A percentile compares a stretch with the other conserved stretches of the same genome.
phyloP scores from a whole-genome alignment of 2,797 vertebrate species.

The Lerista edwardsae region DNA sequence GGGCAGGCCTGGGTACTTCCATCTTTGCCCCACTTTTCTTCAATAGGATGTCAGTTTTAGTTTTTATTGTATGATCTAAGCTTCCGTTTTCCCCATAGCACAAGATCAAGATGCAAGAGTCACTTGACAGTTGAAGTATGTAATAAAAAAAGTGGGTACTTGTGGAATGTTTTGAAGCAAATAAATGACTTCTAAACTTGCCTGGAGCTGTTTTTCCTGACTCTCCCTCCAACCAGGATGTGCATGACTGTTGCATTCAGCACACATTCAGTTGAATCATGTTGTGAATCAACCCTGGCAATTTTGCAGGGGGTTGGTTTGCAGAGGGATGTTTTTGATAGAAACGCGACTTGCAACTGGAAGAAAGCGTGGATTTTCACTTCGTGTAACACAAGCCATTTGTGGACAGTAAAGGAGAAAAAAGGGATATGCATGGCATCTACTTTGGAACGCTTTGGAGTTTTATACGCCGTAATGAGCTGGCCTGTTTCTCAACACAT shows the following conservation, averaged over 20 bases:
- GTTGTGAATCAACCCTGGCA: conserved; percentile 32
- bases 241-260: not conserved
- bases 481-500: not conserved
- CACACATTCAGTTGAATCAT: conserved; percentile 41
- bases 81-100: not conserved
- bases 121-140: not conserved
- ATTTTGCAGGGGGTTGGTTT: conserved; percentile 46
- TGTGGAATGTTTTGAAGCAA: conserved; percentile 15
- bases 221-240: not conserved
- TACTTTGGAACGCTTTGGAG: conserved; percentile 2
- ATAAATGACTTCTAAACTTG: conserved; percentile 17
- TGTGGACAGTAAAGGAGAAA: conserved; percentile 21
- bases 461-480: not conserved
- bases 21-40: not conserved
- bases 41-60: not conserved
- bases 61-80: not conserved
- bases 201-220: not conserved
- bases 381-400: conserved; percentile 55
- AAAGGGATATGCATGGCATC: conserved; percentile 32
- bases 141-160: not conserved
- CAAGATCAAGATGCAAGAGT: not conserved
- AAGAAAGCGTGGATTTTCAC: conserved; percentile 43
- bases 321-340: conserved; percentile 47
- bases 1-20: not conserved
- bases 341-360: conserved; percentile 40